Conservation (phyloP, 2,888 invertebrate genomes). For the Phalera bucephala region DNA sequence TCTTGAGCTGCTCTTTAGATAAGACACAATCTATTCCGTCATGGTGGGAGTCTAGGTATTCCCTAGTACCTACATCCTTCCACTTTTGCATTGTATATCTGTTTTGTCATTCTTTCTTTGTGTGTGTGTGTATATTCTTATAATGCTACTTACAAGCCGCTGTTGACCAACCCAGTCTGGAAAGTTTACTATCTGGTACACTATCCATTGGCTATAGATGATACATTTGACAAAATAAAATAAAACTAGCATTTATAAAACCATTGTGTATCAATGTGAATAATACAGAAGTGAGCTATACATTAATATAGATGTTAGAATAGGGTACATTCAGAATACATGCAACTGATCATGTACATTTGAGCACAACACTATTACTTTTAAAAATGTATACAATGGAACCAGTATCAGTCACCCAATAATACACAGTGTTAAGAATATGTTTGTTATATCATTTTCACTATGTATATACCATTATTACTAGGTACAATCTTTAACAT, state of each 20-base stretch:
- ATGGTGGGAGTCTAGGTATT: no score
- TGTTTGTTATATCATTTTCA: neutral
- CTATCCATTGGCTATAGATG: no score
- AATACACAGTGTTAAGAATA: neutral
- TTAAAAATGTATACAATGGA: slow-evolving; percentile 7
- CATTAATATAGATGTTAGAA: slow-evolving; percentile 58
- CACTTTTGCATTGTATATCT: no score
- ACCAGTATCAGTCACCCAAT: slow-evolving; percentile 1
- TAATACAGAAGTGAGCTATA: slow-evolving; percentile 79
- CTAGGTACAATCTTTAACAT: neutral
- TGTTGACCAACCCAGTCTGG: no score
- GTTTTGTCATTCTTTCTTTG: no score
- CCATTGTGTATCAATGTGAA: slow-evolving; percentile 77
- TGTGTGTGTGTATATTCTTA: no score
- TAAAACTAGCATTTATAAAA: slow-evolving; percentile 70
- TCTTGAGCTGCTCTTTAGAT: no score
- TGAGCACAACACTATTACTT: slow-evolving; percentile 37
- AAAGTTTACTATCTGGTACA: no score
- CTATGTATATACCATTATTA: neutral
- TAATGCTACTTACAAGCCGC: no score
- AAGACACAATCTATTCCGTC: no score
- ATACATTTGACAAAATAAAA: slow-evolving; percentile 39
- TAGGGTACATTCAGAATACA: slow-evolving; percentile 67
- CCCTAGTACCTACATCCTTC: no score
- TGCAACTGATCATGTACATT: slow-evolving; percentile 25